Percentiles rank a stretch among this genome's conserved stretches.
Conservation (phyloP, 2,797 vertebrate genomes). For the Argyrosomus regius region DNA sequence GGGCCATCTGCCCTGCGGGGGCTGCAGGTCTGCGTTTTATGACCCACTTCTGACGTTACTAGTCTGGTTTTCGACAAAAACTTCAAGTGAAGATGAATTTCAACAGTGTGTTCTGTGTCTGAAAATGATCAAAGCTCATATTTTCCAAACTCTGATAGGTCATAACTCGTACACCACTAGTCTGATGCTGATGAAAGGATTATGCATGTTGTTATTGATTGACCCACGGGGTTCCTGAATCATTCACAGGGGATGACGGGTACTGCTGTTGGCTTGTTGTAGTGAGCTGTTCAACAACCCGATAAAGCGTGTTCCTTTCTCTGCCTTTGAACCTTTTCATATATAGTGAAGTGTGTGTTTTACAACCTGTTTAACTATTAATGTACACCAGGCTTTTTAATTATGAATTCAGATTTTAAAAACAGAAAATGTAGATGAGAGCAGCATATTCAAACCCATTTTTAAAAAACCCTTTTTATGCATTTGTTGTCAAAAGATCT, state of each 20-base stretch:
- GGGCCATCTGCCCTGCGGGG: slow-evolving; percentile 11
- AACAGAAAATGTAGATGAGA: too few relatives aligned
- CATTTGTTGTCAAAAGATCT: too few relatives aligned
- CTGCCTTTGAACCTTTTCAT: slow-evolving; percentile 14
- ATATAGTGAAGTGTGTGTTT: not conserved
- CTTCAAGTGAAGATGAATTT: slow-evolving; percentile 17
- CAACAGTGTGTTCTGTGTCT: slow-evolving; percentile 11
- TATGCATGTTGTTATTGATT: slow-evolving; percentile 61
- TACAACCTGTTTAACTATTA: slow-evolving; percentile 1
- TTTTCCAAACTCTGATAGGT: slow-evolving; percentile 27
- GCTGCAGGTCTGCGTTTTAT: slow-evolving; percentile 9
- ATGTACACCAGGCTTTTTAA: not conserved
- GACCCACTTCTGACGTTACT: slow-evolving; percentile 42
- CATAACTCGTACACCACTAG: slow-evolving; percentile 4
- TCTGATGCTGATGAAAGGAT: slow-evolving; percentile 59
- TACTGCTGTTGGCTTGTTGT: slow-evolving; percentile 30
- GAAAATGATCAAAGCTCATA: slow-evolving; percentile 58
- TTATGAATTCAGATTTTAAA: too few relatives aligned
- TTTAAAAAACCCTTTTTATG: too few relatives aligned
- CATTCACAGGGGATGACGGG: slow-evolving; percentile 18
- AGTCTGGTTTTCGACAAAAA: slow-evolving; percentile 24
- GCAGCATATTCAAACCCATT: too few relatives aligned
- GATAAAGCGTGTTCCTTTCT: slow-evolving; percentile 5
- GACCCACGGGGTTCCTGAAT: slow-evolving; percentile 28
- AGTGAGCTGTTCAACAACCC: slow-evolving; percentile 21